Evolutionary conservation across 2,113 vertebrate genomes (phyloP).

Genomic region (Cichladusa arquata): DNA sequence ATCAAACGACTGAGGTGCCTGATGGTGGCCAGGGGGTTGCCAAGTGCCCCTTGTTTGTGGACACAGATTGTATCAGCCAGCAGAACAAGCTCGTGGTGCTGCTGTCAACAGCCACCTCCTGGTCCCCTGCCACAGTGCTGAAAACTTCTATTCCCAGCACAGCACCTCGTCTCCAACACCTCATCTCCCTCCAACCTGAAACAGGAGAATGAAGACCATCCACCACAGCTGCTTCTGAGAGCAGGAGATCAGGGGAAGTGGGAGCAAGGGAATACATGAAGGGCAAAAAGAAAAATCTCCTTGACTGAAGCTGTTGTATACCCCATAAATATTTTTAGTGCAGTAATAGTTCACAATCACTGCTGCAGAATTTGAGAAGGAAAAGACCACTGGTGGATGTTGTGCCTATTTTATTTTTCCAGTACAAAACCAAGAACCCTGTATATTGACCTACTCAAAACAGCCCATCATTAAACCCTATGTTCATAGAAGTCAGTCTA

Average conservation of each 20-base stretch:
- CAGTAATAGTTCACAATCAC: neutral
- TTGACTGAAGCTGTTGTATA: neutral
- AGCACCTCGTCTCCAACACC: neutral
- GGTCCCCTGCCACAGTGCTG: neutral
- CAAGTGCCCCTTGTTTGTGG: neutral
- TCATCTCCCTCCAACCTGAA: neutral
- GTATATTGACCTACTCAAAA: neutral
- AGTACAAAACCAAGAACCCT: neutral
- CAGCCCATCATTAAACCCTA: neutral
- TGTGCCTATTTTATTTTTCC: neutral
- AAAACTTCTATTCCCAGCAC: neutral
- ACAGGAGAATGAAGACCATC: neutral
- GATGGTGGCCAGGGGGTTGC: neutral
- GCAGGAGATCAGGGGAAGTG: neutral
- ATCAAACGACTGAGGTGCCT: fast-evolving
- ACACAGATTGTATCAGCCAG: neutral
- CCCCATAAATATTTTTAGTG: fast-evolving
- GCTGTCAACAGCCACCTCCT: neutral
- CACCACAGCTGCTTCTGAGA: neutral
- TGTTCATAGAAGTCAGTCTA: neutral
- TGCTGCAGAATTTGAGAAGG: neutral
- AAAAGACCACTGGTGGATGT: neutral
- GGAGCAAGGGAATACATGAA: neutral
- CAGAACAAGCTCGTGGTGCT: fast-evolving
- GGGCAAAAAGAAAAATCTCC: neutral